phyloP scores from a whole-genome alignment of 2,113 vertebrate species.

The Tyrannus savana region DNA sequence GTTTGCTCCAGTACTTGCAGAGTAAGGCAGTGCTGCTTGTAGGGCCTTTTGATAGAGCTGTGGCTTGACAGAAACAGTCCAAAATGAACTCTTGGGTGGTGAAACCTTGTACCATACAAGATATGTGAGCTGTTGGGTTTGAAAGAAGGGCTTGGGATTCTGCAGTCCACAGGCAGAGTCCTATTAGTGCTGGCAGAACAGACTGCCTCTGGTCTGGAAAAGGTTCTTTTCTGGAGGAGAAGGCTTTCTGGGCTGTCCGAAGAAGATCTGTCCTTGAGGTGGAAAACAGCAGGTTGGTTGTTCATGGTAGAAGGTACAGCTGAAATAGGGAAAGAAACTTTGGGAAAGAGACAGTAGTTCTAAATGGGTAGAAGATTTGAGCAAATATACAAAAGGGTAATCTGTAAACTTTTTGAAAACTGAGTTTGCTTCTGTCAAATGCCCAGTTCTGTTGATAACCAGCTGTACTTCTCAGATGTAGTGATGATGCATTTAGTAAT shows the following conservation, averaged over 20 bases:
- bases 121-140: background rate
- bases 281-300: background rate
- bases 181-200: background rate
- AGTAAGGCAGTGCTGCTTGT: background rate
- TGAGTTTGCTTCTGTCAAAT: background rate
- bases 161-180: background rate
- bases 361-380: background rate
- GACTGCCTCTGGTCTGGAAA: background rate
- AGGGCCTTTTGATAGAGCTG: no score
- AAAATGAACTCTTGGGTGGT: background rate
- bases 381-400: background rate
- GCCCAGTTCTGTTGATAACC: background rate
- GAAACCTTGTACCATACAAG: background rate
- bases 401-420: background rate
- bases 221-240: background rate
- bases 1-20: background rate
- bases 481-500: background rate
- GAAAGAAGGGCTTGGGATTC: background rate
- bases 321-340: background rate
- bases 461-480: background rate
- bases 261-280: background rate
- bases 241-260: background rate
- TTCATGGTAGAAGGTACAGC: background rate
- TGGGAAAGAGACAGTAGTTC: background rate
- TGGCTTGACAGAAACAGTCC: background rate